Base-by-base conservation (phyloP, 2,888 invertebrate species). In the Yponomeuta evonymella region DNA sequence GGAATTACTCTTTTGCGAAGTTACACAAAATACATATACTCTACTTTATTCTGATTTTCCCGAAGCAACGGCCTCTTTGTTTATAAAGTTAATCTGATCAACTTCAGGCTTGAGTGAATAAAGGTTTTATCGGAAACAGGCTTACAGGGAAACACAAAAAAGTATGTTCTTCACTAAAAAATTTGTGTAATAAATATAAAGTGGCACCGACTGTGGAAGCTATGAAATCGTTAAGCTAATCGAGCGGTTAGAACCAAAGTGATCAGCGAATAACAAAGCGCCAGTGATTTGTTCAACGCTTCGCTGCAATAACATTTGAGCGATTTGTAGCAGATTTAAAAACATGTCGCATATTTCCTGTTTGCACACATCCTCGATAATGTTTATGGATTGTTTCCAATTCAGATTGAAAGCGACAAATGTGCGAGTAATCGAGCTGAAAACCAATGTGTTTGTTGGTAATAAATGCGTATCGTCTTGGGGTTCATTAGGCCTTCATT, bases 311-410 rank as follows among this genome's bases (percentile, higher is more conserved):
- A 81, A 81, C 83, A 85, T 86, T 81, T 82, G 80, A 77, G 78
- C 82, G 79, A 87, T 86, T 87, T 86, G 84, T 86, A 79, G 84
- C 83, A 84, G 84, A 87, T 88, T 89, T 87, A 85, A 88, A 43
- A 88, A 87, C 83, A 84, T 83, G 83, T 83, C 79, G 78, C 81
- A 84, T 87, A 83, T 81, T 85, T 87, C 86, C 86, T 83, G 82
- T 84, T 82, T 81, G 79, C 79, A 81, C 81, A 88, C 81, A 85
- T 58, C 51, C 51, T 12, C 84, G 84, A 86, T 86, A 88, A 87
- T 77, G 81, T 80, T 84, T 88, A 88, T 89, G 87, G 88, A 89
- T 89, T 86, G 87, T 86, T 58, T 76, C 76, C 85, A 81, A 84
- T 88, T 89, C 85, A 85, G 88, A 88, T 86, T 87, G 84, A 86